phyloP scores from a whole-genome alignment of 2,888 invertebrate species.

The Acrocera orbiculus region DNA sequence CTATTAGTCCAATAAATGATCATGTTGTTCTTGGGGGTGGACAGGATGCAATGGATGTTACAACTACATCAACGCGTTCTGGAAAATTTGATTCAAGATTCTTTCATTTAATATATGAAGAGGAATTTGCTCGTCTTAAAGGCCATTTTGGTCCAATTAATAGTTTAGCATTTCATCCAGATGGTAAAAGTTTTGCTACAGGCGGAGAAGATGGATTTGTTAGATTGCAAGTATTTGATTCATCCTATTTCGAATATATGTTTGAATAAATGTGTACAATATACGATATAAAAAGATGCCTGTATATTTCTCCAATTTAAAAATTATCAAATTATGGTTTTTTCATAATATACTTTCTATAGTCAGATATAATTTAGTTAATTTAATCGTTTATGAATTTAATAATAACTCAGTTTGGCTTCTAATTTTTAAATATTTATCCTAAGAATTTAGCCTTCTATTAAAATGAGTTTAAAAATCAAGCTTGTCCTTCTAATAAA shows the following conservation, averaged over 20 bases:
- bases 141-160: constrained; percentile 99
- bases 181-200: constrained; percentile 88
- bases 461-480: too few relatives aligned
- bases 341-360: too few relatives aligned
- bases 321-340: too few relatives aligned
- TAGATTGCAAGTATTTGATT: constrained; percentile 89
- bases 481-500: too few relatives aligned
- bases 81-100: constrained; percentile 95
- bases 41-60: constrained; percentile 99
- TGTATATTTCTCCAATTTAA: too few relatives aligned
- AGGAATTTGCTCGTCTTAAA: constrained; percentile 94
- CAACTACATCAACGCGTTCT: constrained; percentile 79
- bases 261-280: constrained; percentile 71
- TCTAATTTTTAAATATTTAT: too few relatives aligned
- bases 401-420: too few relatives aligned
- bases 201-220: constrained; percentile 99
- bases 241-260: constrained; percentile 87
- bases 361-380: too few relatives aligned
- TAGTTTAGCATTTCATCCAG: constrained; percentile 94
- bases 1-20: constrained; percentile 86
- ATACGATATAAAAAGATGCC: too few relatives aligned
- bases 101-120: constrained; percentile 90
- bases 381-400: too few relatives aligned
- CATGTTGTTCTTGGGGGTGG: constrained; percentile 98
- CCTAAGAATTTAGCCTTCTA: too few relatives aligned